Evolutionary conservation across 53 echinoderm and acorn worm species (phyloP), one percentile per base, ranked within the genome.

Genomic region (Astropecten irregularis): DNA sequence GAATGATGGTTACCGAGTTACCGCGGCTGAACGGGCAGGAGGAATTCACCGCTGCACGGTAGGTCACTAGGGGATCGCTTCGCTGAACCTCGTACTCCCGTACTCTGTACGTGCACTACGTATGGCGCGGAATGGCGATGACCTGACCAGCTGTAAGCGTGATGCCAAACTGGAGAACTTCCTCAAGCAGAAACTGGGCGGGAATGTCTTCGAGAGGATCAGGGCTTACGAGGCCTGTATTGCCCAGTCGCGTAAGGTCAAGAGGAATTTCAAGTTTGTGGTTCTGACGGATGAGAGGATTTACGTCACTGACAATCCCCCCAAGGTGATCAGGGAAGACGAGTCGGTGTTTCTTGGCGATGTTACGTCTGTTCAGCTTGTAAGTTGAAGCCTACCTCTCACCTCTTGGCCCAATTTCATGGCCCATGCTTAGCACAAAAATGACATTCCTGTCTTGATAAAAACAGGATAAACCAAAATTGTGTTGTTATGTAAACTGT

Each of bases 201-300:
- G 87, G 54, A 69, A 71, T 84, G 92, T 88, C 2, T 95, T 76
- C 72, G 95, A 93, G 42, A 85, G 86, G 30, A 86, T 95, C n/a
- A 69, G 85, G 54, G 86, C 92, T 15, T 95, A 95, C 66, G 95
- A 95, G 65, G 85, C 92, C 26, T 95, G 95, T 55, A 91, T 95
- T 46, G 90, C 90, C 15, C 88, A 95, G 49, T 92, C 88, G 36
- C 67, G 76, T 20, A 95, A 90, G 48, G 92, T 90, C 56, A 95
- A 95, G 71, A 87, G 85, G 51, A 90, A 88, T 20, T 95, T 85
- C 67, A 95, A 95, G 73, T 89, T 88, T 88, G 90, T 76, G 49
- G 83, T 95, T 6, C 66, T 95, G 61, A 76, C 87, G 28, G 90
- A 90, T 36, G 92, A 95, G 49, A 77, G 88, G 46, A 63, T 95